A percentile compares a stretch with the other conserved stretches of the same genome.
These are phyloP conservation scores for Oopsacas minuta DNA, from an alignment of 37 sponge, comb jelly and placozoan genomes.

Conservation along the genomic window DNA sequence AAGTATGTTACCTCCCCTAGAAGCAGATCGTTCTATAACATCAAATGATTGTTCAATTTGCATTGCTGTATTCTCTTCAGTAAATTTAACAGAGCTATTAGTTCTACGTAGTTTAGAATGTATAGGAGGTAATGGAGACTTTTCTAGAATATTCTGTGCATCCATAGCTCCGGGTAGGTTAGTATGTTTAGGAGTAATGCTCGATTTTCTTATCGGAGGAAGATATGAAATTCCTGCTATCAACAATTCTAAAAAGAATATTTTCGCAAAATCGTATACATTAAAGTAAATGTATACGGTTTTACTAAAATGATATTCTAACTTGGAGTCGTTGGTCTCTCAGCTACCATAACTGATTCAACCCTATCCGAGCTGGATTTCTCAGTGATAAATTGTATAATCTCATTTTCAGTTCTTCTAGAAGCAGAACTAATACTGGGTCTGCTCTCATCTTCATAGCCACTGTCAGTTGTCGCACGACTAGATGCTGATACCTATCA, in stretches of 20 bases:
- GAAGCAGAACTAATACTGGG: neutral
- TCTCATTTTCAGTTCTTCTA: neutral
- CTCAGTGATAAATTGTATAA: neutral
- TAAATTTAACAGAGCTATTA: too few species aligned
- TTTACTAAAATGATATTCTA: too few species aligned
- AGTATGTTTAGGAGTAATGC: neutral
- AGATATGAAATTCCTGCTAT: neutral
- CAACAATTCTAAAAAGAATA: conserved; percentile 6
- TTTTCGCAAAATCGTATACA: too few species aligned
- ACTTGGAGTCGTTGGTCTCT: neutral
- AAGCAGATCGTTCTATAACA: neutral
- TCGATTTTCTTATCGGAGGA: neutral
- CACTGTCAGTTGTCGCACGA: neutral
- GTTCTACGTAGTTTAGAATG: neutral
- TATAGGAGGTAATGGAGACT: neutral
- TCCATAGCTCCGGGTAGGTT: neutral
- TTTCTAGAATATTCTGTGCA: conserved; percentile 6
- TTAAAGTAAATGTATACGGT: too few species aligned
- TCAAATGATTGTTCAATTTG: neutral
- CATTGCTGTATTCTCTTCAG: neutral
- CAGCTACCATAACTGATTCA: too few species aligned
- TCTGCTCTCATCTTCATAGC: neutral
- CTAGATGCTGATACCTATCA: neutral
- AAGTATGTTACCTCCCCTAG: neutral
- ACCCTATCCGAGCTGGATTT: too few species aligned